Evolutionary conservation across 1,140 invertebrate species (phyloP).

Genomic region (Solen grandis): DNA sequence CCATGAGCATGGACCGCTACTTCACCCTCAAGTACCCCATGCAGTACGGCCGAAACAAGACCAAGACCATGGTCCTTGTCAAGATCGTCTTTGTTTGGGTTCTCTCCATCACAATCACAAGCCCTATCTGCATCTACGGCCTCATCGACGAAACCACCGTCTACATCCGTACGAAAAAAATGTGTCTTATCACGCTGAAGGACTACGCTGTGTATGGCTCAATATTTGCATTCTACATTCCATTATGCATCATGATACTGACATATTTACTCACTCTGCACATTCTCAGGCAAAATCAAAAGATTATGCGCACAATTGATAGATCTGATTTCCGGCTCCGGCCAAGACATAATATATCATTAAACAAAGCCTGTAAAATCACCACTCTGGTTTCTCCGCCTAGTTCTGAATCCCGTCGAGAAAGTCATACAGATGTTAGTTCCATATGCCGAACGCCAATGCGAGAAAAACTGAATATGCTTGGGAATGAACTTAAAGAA

Average conservation of each 20-base stretch:
- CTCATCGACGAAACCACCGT: slow-evolving; percentile 82
- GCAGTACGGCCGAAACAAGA: slow-evolving; percentile 92
- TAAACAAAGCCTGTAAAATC: slow-evolving; percentile 34
- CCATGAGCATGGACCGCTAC: slow-evolving; percentile 93
- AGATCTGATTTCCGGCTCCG: slow-evolving; percentile 63
- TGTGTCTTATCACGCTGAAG: slow-evolving; percentile 86
- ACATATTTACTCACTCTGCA: slow-evolving; percentile 95
- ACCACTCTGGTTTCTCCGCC: slow-evolving; percentile 57
- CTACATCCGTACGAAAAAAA: slow-evolving; percentile 64
- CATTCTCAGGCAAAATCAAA: slow-evolving; percentile 76
- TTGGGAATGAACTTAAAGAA: slow-evolving; percentile 7
- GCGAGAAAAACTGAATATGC: not conserved
- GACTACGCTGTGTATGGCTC: slow-evolving; percentile 94
- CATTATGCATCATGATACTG: slow-evolving; percentile 95
- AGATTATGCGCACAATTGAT: slow-evolving; percentile 71
- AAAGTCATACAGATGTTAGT: slow-evolving; percentile 62
- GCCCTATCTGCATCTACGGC: slow-evolving; percentile 93
- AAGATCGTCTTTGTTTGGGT: slow-evolving; percentile 96
- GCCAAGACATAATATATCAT: slow-evolving; percentile 38
- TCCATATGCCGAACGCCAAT: slow-evolving; percentile 37
- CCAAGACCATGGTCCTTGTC: slow-evolving; percentile 89
- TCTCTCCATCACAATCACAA: slow-evolving; percentile 92
- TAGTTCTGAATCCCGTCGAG: slow-evolving; percentile 56
- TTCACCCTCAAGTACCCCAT: slow-evolving; percentile 80
- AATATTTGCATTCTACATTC: slow-evolving; percentile 97